phyloP scores from a whole-genome alignment of 2,113 vertebrate genomes.

The Hydrochoerus hydrochaeris region DNA sequence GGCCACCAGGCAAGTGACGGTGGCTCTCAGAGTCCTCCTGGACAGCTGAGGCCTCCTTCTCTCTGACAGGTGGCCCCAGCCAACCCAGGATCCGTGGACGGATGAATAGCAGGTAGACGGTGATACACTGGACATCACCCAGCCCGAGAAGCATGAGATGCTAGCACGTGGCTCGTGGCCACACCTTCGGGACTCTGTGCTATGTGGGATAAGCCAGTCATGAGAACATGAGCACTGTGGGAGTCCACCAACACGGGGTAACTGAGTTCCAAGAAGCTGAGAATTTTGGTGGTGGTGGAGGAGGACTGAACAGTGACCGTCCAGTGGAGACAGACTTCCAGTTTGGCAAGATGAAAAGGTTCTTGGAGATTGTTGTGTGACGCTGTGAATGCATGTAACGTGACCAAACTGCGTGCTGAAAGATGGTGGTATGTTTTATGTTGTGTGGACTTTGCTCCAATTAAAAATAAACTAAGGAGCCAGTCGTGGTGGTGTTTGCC shows the following conservation, averaged over 20 bases:
- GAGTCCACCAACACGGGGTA: not conserved
- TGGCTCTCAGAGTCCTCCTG: not conserved
- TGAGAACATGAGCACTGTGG: not conserved
- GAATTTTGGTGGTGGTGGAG: not conserved
- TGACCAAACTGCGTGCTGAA: not conserved
- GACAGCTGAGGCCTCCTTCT: not conserved
- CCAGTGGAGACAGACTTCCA: not conserved
- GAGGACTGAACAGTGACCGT: not conserved
- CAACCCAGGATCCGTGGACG: not conserved
- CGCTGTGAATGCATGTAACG: not conserved
- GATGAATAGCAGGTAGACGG: not conserved
- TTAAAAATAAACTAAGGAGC: not conserved
- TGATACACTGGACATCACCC: too few relatives aligned
- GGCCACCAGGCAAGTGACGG: not conserved
- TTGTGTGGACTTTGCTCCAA: not conserved
- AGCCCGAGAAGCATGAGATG: not conserved
- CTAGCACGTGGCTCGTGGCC: not conserved
- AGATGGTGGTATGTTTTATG: not conserved
- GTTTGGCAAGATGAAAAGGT: not conserved
- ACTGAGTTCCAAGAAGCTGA: not conserved
- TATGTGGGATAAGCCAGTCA: not conserved
- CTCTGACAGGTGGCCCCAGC: not conserved
- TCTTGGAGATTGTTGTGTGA: not conserved
- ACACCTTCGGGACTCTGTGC: not conserved
- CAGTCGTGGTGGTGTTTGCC: not conserved